Conservation (phyloP, 2,888 invertebrate species). For the Ceramica pisi region DNA sequence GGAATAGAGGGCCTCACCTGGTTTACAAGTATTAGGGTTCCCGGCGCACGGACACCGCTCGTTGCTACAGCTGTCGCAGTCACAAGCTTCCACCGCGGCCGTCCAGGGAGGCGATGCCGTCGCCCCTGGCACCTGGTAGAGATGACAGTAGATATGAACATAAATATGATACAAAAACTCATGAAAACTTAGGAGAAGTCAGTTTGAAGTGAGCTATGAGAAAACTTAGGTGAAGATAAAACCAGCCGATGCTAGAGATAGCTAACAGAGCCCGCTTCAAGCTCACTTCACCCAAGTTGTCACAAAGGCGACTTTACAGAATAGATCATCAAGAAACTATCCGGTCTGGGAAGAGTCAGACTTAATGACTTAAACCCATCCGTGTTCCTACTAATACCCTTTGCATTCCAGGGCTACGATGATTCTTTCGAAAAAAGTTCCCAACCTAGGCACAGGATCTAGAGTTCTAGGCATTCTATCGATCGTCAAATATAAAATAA, state of each 20-base stretch:
- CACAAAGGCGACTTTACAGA: too few species aligned
- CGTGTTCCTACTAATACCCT: too few species aligned
- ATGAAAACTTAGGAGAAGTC: neutral
- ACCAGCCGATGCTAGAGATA: too few species aligned
- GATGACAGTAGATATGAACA: neutral
- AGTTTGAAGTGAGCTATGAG: neutral
- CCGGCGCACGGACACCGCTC: conserved; percentile 74
- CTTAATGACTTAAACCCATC: too few species aligned
- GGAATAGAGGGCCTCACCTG: conserved; percentile 70
- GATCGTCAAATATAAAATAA: too few species aligned
- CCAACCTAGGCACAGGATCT: too few species aligned
- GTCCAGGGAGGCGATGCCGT: conserved; percentile 84
- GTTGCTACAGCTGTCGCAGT: conserved; percentile 75
- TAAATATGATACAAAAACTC: neutral
- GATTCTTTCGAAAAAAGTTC: too few species aligned
- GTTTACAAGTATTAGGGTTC: conserved; percentile 76
- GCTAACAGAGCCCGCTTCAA: neutral
- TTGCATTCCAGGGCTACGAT: too few species aligned
- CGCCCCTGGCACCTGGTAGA: conserved; percentile 79
- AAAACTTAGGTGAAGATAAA: too few species aligned
- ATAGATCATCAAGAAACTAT: too few species aligned
- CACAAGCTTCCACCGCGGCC: conserved; percentile 82
- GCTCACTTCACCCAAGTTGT: neutral
- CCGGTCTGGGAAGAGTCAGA: too few species aligned
- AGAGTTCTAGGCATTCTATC: too few species aligned